Percentiles rank a stretch among this genome's conserved stretches.
These are phyloP conservation scores for Meleagris gallopavo DNA, from an alignment of 2,113 vertebrate species.

Conservation along the genomic window DNA sequence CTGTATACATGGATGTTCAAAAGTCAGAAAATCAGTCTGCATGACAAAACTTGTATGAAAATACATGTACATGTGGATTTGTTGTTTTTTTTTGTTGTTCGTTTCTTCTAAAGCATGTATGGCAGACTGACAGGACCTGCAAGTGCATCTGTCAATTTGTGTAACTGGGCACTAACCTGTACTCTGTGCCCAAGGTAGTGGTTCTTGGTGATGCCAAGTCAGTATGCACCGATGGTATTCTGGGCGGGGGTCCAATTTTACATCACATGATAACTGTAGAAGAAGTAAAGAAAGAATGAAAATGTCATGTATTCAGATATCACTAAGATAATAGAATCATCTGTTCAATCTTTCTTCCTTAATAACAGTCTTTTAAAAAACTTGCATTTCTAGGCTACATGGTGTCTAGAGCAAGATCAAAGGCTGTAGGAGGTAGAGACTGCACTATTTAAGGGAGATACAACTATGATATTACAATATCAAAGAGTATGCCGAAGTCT, in stretches of 20 bases:
- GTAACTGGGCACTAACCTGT: conserved; percentile 86
- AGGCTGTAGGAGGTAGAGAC: neutral
- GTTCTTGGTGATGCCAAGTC: conserved; percentile 99
- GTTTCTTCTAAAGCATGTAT: neutral
- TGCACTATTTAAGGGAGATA: neutral
- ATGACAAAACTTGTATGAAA: neutral
- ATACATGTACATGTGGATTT: fast-evolving
- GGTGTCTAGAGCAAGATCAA: neutral
- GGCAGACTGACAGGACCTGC: neutral
- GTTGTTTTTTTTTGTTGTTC: neutral
- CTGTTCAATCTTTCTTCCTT: neutral
- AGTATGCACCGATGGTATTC: conserved; percentile 99
- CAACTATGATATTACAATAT: neutral
- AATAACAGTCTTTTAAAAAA: neutral
- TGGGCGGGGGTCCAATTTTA: conserved; percentile 97
- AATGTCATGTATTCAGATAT: neutral
- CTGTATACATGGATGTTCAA: neutral
- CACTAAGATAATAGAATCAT: neutral
- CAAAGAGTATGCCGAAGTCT: neutral
- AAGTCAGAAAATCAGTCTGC: neutral
- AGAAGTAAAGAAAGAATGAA: conserved; percentile 41
- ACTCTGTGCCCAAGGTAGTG: conserved; percentile 99
- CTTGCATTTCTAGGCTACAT: neutral
- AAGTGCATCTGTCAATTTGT: neutral
- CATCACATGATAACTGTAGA: conserved; percentile 96